Evolutionary conservation across 2,797 vertebrate species (phyloP), one percentile per base, ranked within the genome.

Genomic region (Enteromius trimaculatus): DNA sequence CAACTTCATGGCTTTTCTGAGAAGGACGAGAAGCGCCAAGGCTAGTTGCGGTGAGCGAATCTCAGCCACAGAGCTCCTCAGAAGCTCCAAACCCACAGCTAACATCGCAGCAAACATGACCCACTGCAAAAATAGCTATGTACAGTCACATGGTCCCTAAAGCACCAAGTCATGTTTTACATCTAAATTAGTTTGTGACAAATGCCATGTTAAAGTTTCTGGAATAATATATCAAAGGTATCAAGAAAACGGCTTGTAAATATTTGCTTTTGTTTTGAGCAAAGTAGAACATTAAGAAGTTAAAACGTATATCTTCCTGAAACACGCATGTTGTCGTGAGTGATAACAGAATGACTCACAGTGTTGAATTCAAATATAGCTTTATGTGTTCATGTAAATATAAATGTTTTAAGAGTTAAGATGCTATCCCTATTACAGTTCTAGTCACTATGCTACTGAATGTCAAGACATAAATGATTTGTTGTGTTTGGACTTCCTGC

Each of bases 1-100:
- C 84, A 89, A 87, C 88, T 90, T 90, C 82, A 90, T 90, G 88
- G 89, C 89, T 77, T 86, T 90, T 69, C 86, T 90, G 72, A 87
- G 88, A 77, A 85, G 88, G 37, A 87, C 87, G n/a, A 77, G 89
- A 70, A 90, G 89, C 11, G 86, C 88, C 78, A 90, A 89, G 82
- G 84, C 86, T 6, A 49, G 62, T 17, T 86, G 82, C 2, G 31
- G 82, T 7, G 86, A 84, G 58, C 87, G 89, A n/a, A 81, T 90
- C 64, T 90, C 89, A 0, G 89, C 89, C n/a, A 66, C 89, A 19
- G 88, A 90, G 83, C 88, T 90, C 31, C 86, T 90, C 44, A 89
- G 44, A 87, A 90, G 85, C 66, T 88, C 88, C 21, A 89, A 87
- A 34, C 87, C 88, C 72, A 72, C 82, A 0, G 60, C 72, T 17